These are phyloP conservation scores for Glossophaga mutica DNA, from an alignment of 2,797 vertebrate genomes.

Conservation along the genomic window DNA sequence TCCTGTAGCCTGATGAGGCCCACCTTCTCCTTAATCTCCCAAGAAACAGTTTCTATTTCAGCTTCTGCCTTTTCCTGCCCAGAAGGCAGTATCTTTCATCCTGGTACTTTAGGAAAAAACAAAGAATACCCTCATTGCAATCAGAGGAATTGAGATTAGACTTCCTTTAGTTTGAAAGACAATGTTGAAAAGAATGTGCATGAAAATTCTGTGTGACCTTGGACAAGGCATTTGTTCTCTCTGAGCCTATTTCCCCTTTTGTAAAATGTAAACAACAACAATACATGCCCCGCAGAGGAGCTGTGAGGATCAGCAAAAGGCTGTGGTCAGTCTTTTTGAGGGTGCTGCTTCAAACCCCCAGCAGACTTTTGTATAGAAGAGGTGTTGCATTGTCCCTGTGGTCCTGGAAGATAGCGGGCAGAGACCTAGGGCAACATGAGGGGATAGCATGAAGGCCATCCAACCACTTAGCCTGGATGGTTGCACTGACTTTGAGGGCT, in stretches of 20 bases:
- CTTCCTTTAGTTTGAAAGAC: background rate
- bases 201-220: slow-evolving; percentile 26
- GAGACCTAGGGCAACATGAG: background rate
- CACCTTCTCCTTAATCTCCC: background rate
- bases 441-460: background rate
- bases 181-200: slow-evolving; percentile 15
- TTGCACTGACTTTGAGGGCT: background rate
- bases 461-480: background rate
- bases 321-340: background rate
- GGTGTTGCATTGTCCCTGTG: background rate
- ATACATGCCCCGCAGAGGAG: background rate
- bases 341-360: background rate
- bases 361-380: background rate
- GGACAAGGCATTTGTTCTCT: background rate
- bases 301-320: background rate
- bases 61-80: background rate
- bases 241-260: background rate
- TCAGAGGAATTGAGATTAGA: background rate
- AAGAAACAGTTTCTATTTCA: slow-evolving; percentile 2
- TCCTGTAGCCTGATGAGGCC: background rate
- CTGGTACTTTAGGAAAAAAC: background rate
- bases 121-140: background rate
- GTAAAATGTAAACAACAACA: slow-evolving; percentile 19
- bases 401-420: background rate
- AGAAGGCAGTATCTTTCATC: background rate